Evolutionary conservation across 2,888 invertebrate genomes (phyloP).

Genomic region (Lasioglossum leucozonium): DNA sequence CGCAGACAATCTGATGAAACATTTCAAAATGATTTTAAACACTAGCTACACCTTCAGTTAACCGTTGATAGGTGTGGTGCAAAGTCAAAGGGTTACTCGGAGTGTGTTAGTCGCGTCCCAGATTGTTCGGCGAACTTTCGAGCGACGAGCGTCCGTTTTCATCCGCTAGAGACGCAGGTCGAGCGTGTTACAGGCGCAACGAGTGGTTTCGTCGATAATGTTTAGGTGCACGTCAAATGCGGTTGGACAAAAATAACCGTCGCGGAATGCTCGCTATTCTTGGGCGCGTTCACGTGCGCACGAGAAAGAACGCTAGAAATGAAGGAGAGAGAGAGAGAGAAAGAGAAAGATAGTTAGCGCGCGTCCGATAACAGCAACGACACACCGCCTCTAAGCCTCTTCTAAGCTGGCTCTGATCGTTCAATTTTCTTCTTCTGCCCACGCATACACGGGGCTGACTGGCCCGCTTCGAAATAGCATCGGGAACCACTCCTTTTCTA

Average conservation of each 20-base stretch:
- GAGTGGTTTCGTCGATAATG: conserved; percentile 49
- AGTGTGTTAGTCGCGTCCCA: not conserved
- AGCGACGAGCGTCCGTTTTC: not conserved
- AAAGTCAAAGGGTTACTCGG: not conserved
- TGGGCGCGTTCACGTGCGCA: conserved; percentile 58
- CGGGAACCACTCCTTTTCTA: conserved; percentile 52
- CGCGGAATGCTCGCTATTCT: conserved; percentile 76
- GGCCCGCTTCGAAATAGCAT: conserved; percentile 60
- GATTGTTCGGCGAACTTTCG: conserved; percentile 3
- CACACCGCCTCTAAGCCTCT: conserved; percentile 27
- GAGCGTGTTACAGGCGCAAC: conserved; percentile 9
- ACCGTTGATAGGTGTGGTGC: too few relatives aligned
- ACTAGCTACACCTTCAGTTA: not conserved
- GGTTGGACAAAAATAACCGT: conserved; percentile 70
- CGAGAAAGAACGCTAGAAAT: conserved; percentile 2
- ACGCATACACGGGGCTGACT: conserved; percentile 57
- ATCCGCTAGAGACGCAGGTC: not conserved
- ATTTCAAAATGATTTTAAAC: not conserved
- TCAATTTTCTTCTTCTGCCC: conserved; percentile 57
- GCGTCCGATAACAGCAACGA: conserved; percentile 65
- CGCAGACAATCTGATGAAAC: too few relatives aligned
- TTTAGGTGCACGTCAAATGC: conserved; percentile 63
- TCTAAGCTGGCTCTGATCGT: conserved; percentile 45
- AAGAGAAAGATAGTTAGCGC: not conserved
- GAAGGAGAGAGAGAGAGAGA: not conserved